phyloP scores from a whole-genome alignment of 2,797 vertebrate genomes.

The Hydrocynus forskahlii region DNA sequence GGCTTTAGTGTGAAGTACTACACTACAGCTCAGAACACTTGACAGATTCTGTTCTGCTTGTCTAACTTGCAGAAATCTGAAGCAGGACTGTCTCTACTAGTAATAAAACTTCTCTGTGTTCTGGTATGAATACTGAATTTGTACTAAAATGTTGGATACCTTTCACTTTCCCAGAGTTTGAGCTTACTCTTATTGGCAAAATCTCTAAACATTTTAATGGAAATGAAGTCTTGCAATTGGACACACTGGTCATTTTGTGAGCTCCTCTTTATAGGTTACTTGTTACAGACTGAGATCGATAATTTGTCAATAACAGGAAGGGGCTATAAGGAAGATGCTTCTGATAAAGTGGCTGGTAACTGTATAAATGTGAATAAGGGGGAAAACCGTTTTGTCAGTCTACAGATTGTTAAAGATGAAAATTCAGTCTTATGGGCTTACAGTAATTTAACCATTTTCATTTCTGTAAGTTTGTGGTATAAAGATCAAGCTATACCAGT shows the following conservation, averaged over 20 bases:
- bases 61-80: slow-evolving; percentile 42
- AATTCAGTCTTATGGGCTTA: no score
- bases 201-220: background rate
- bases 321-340: no score
- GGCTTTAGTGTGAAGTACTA: slow-evolving; percentile 33
- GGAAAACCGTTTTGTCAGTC: background rate
- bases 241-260: background rate
- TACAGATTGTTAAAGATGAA: background rate
- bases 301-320: no score
- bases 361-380: background rate
- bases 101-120: slow-evolving; percentile 34
- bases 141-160: background rate
- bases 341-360: no score
- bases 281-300: background rate
- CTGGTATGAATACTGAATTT: slow-evolving; percentile 22
- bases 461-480: background rate
- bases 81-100: slow-evolving; percentile 37
- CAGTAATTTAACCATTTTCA: background rate
- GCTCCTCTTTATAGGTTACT: background rate
- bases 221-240: background rate
- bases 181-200: background rate
- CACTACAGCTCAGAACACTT: slow-evolving; percentile 28
- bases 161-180: background rate
- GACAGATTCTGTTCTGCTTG: slow-evolving; percentile 52
- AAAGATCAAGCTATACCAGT: background rate